Evolutionary conservation across 2,113 vertebrate species (phyloP), one percentile per base, ranked within the genome.

Genomic region (Lepisosteus oculatus): DNA sequence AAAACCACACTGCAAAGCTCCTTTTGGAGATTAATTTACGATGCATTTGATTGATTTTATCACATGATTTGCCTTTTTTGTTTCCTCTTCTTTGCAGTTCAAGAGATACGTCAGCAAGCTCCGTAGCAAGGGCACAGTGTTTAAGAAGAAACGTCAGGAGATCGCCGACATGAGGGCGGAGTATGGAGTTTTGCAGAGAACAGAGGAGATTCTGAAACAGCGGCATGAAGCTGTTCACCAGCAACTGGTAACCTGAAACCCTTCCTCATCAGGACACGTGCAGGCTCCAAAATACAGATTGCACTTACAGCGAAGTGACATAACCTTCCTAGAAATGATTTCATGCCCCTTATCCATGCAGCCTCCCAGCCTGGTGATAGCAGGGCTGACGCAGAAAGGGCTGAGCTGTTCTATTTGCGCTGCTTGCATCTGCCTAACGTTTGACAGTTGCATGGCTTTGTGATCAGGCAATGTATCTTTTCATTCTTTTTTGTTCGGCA

Each of bases 171-270:
- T 97, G 69, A 93, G 91, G 59, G 93, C 91, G 0, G 96, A 98
- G 75, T 95, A 83, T 0, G 97, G 96, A 6, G 88, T 99, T 69
- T 87, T 99, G n/a, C 95, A 98, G 83, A 90, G 95, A 65, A 98
- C 96, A 0, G 95, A 97, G 76, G 97, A 98, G 77, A 89, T 99
- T 55, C 92, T 99, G 42, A 93, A 82, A 54, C 92, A 97, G 75
- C 90, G 86, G 66, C 91, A 95, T 6, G 91, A 96, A 57, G 82
- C 85, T 4, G 47, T 92, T 17, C 95, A 96, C 74, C 92, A 95
- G 74, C 95, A 96, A 68, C 81, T 98, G 96, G 97, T 98, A 93
- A 93, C 4, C 2, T 0, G 14, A 29, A 67, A 41, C 0, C 3
- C 61, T 4, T 72, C 56, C 2, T 56, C 61, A 71, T 61, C 42